Percentiles rank a stretch among this genome's conserved stretches.
Conservation (phyloP, 2,113 vertebrate species). For the Nettapus auritus region DNA sequence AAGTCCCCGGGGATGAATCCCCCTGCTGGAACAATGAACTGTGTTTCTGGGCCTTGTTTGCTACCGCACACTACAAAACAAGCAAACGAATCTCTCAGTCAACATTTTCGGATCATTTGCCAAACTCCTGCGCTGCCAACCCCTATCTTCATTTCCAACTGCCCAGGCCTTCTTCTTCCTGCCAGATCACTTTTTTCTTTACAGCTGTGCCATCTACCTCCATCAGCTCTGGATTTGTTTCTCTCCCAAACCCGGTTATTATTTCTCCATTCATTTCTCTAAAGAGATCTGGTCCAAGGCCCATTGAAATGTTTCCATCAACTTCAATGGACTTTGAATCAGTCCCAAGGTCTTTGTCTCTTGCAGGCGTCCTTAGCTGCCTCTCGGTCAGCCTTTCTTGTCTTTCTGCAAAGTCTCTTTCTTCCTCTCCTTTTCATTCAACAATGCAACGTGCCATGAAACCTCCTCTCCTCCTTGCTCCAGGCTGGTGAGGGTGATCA, state of each 20-base stretch:
- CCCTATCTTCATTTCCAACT: not conserved
- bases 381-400: not conserved
- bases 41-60: not conserved
- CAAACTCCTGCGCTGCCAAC: slow-evolving; percentile 7
- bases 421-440: not conserved
- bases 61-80: not conserved
- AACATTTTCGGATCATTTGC: slow-evolving; percentile 25
- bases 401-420: not conserved
- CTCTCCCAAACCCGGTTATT: not conserved
- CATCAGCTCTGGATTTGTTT: not conserved
- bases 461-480: not conserved
- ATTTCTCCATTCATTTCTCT: not conserved
- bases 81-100: not conserved
- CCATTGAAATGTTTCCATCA: not conserved
- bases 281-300: not conserved
- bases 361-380: not conserved
- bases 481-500: rapidly evolving
- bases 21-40: not conserved
- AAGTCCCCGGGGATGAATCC: not conserved
- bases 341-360: not conserved
- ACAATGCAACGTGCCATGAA: not conserved
- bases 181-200: slow-evolving; percentile 13
- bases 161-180: not conserved
- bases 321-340: slow-evolving; percentile 30
- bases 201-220: not conserved